These are phyloP conservation scores for Araneus ventricosus DNA, from an alignment of 1,140 invertebrate species.

Conservation along the genomic window DNA sequence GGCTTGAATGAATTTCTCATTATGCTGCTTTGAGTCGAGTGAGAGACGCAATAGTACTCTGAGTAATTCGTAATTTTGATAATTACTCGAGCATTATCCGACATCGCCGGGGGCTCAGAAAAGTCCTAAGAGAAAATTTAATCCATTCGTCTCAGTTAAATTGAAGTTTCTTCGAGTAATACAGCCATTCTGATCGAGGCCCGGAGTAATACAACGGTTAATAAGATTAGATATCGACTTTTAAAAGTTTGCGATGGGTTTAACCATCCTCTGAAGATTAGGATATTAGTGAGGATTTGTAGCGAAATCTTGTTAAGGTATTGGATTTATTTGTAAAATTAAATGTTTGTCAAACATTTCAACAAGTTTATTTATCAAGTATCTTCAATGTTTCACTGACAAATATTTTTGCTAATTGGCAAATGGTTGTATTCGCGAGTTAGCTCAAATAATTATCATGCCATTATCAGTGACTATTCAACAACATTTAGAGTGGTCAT, in stretches of 20 bases:
- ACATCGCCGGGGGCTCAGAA: background rate
- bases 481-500: too few species aligned
- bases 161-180: background rate
- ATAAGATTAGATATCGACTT: conserved; percentile 7
- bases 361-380: too few species aligned
- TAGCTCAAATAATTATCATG: too few species aligned
- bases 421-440: too few species aligned
- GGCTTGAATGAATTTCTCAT: conserved; percentile 25
- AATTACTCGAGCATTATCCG: conserved; percentile 29
- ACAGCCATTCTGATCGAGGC: background rate
- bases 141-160: conserved; percentile 9
- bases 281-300: background rate
- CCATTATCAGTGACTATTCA: too few species aligned
- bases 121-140: background rate
- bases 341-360: too few species aligned
- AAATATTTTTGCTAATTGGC: too few species aligned
- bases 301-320: background rate
- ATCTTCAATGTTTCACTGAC: too few species aligned
- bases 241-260: conserved; percentile 16
- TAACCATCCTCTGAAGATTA: background rate
- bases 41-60: background rate
- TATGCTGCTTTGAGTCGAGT: background rate
- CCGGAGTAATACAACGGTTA: background rate
- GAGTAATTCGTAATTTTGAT: conserved; percentile 18
- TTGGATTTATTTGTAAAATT: too few species aligned